Evolutionary conservation across 1,140 invertebrate species (phyloP).

Genomic region (Cyclina sinensis): DNA sequence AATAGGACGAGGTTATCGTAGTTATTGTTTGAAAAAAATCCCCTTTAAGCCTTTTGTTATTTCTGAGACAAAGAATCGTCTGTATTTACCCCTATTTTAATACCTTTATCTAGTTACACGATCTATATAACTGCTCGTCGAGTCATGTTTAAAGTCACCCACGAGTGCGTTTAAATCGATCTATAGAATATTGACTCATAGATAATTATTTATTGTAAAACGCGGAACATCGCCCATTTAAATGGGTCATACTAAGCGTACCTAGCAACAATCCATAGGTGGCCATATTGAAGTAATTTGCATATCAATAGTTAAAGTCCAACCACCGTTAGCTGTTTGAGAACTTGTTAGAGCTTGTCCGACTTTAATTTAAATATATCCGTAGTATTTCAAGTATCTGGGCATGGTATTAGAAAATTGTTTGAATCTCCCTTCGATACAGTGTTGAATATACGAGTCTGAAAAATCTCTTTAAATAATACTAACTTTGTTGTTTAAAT

Average conservation of each 20-base stretch:
- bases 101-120: constrained; percentile 39
- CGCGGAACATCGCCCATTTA: constrained; percentile 51
- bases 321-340: constrained; percentile 21
- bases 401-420: constrained; percentile 23
- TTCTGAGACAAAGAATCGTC: constrained; percentile 26
- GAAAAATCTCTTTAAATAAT: constrained; percentile 1
- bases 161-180: constrained; percentile 68
- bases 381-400: constrained; percentile 48
- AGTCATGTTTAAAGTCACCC: constrained; percentile 59
- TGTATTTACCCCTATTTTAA: constrained; percentile 39
- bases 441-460: background rate
- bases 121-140: constrained; percentile 53
- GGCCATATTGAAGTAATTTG: constrained; percentile 39
- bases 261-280: constrained; percentile 62
- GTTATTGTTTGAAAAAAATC: constrained; percentile 42
- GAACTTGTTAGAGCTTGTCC: constrained; percentile 32
- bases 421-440: constrained; percentile 17
- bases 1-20: background rate
- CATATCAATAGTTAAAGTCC: constrained; percentile 53
- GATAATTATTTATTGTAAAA: constrained; percentile 53
- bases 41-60: constrained; percentile 35
- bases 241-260: constrained; percentile 66
- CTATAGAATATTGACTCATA: constrained; percentile 68
- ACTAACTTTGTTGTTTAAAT: background rate
- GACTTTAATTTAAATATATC: constrained; percentile 62